Percentiles rank a stretch among this genome's conserved stretches.
phyloP scores from a whole-genome alignment of 1,140 invertebrate genomes.

The Lasaia peninsularis region DNA sequence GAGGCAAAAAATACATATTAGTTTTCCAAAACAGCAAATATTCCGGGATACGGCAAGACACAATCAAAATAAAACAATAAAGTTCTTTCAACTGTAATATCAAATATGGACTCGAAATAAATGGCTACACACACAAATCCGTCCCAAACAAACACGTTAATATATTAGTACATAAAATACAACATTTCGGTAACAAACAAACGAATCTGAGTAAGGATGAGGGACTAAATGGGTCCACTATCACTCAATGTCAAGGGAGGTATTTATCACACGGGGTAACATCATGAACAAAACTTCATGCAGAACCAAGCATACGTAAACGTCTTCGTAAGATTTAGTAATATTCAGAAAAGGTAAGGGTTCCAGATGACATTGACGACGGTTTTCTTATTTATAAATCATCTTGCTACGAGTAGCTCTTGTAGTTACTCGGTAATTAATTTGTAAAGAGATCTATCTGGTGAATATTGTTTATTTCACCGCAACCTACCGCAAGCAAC shows the following conservation, averaged over 20 bases:
- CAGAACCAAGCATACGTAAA: constrained; percentile 11
- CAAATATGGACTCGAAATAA: constrained; percentile 11
- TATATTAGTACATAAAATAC: constrained; percentile 19
- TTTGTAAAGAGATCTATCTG: no score
- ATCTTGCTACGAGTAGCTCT: not conserved
- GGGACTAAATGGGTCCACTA: constrained; percentile 17
- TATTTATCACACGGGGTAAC: constrained; percentile 13
- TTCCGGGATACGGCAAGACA: no score
- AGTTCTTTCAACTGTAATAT: constrained; percentile 5
- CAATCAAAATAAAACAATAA: constrained; percentile 3
- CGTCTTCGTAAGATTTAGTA: constrained; percentile 10
- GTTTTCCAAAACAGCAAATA: no score
- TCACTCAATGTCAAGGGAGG: constrained; percentile 16
- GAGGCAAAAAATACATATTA: no score
- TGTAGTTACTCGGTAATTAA: no score
- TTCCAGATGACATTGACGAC: constrained; percentile 2
- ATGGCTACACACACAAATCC: constrained; percentile 9
- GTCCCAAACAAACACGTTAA: constrained; percentile 18
- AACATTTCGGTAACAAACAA: constrained; percentile 15
- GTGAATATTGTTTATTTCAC: no score
- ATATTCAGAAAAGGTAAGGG: constrained; percentile 11
- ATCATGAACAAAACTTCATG: constrained; percentile 18
- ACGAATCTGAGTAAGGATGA: constrained; percentile 14
- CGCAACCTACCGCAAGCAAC: no score
- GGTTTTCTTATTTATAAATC: constrained; percentile 13